phyloP scores from a whole-genome alignment of 1,140 invertebrate species.

The Ostrea denselamellosa region DNA sequence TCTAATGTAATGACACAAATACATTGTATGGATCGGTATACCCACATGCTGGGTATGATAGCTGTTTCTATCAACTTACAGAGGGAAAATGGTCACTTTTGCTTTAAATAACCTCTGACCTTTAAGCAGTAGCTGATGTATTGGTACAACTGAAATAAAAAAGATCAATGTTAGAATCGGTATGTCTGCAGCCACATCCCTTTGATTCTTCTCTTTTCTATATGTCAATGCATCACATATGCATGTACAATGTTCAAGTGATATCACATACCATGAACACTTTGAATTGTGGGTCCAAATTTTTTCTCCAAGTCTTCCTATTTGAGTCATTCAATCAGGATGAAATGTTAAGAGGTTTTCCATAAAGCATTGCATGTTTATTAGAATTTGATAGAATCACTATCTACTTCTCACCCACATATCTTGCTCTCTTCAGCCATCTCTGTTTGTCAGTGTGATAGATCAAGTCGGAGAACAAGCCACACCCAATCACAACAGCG shows the following conservation, averaged over 20 bases:
- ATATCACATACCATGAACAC: neutral
- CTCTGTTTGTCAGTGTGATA: constrained; percentile 41
- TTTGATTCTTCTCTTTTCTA: neutral
- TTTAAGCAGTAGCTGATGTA: neutral
- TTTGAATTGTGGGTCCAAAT: neutral
- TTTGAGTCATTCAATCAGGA: too few relatives aligned
- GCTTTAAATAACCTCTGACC: constrained; percentile 26
- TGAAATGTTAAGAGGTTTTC: too few relatives aligned
- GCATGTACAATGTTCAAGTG: neutral
- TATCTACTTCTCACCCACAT: neutral
- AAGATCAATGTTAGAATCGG: too few relatives aligned
- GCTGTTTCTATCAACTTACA: neutral
- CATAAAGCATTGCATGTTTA: too few relatives aligned
- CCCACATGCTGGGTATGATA: too few relatives aligned
- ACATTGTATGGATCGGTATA: too few relatives aligned
- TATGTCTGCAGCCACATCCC: neutral
- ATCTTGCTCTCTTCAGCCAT: constrained; percentile 29
- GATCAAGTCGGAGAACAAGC: constrained; percentile 29
- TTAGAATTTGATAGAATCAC: neutral
- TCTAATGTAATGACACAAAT: too few relatives aligned
- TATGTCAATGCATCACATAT: neutral
- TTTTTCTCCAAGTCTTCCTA: too few relatives aligned
- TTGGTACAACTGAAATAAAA: constrained; percentile 42
- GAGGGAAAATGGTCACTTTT: neutral
- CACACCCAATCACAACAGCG: neutral